phyloP scores from a whole-genome alignment of 2,888 invertebrate species.

The Drosophila formosana region DNA sequence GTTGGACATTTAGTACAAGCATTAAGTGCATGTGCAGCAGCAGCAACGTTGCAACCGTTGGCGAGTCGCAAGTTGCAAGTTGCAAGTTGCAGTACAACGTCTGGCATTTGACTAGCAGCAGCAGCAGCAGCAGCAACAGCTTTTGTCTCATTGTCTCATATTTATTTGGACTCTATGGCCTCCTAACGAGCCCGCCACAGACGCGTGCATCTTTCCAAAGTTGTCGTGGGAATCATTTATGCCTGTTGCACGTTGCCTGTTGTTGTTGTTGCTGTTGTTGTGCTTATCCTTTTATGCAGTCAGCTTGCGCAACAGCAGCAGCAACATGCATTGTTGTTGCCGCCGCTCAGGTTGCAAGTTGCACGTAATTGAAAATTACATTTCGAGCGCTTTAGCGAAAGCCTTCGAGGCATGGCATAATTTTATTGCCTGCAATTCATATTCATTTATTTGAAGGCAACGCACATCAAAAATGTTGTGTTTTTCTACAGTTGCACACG shows the following conservation, averaged over 20 bases:
- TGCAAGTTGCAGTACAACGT: constrained; percentile 43
- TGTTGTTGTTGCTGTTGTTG: constrained; percentile 49
- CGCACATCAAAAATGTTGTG: constrained; percentile 36
- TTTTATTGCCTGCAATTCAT: constrained; percentile 74
- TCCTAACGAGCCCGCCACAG: constrained; percentile 65
- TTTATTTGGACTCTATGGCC: constrained; percentile 72
- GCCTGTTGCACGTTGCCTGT: constrained; percentile 20
- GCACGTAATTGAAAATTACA: constrained; percentile 78
- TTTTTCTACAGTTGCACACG: constrained; percentile 10
- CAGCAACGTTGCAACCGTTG: constrained; percentile 35
- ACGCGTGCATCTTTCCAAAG: constrained; percentile 74
- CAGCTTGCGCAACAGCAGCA: constrained; percentile 65
- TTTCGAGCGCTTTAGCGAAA: constrained; percentile 54
- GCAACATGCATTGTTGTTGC: constrained; percentile 36
- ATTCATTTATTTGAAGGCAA: constrained; percentile 71
- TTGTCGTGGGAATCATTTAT: constrained; percentile 69
- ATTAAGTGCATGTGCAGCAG: constrained; percentile 70
- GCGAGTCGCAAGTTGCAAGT: constrained; percentile 38
- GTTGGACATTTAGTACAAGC: constrained; percentile 78
- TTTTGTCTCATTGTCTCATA: constrained; percentile 78
- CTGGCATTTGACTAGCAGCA: constrained; percentile 54
- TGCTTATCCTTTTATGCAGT: constrained; percentile 79
- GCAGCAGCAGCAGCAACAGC: constrained; percentile 46
- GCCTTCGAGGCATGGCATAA: constrained; percentile 62
- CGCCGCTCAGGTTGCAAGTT: constrained; percentile 33